phyloP scores from a whole-genome alignment of 2,888 invertebrate species.

The Folsomia candida region DNA sequence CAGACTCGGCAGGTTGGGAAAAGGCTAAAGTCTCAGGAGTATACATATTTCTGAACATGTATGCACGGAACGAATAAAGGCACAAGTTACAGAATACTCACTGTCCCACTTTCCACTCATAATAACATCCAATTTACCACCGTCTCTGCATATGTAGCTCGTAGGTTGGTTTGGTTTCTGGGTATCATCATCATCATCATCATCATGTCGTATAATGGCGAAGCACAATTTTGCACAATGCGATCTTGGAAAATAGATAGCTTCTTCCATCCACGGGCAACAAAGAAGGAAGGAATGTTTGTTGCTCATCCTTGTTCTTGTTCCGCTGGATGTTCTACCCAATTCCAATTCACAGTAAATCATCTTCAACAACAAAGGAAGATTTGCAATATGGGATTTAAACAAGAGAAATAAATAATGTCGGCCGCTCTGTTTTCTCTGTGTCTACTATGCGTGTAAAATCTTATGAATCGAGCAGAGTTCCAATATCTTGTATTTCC shows the following conservation, averaged over 20 bases:
- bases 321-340: background rate
- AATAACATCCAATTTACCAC: background rate
- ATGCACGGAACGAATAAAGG: too few species aligned
- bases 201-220: background rate
- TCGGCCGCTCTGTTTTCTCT: background rate
- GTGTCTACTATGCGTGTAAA: background rate
- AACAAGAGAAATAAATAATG: slow-evolving; percentile 11
- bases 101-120: slow-evolving; percentile 5
- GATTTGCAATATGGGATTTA: slow-evolving; percentile 11
- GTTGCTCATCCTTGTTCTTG: background rate
- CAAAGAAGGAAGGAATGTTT: background rate
- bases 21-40: background rate
- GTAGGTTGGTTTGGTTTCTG: background rate
- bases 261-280: background rate
- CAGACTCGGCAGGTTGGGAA: background rate
- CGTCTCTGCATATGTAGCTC: background rate
- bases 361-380: slow-evolving; percentile 9
- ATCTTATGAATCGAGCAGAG: background rate
- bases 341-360: slow-evolving; percentile 11
- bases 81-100: background rate
- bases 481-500: background rate
- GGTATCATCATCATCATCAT: background rate
- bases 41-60: too few species aligned
- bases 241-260: background rate
- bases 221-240: background rate